Percentiles rank a stretch among this genome's conserved stretches.
Evolutionary conservation across 2,797 vertebrate species (phyloP).

Genomic region (Argentina silus): DNA sequence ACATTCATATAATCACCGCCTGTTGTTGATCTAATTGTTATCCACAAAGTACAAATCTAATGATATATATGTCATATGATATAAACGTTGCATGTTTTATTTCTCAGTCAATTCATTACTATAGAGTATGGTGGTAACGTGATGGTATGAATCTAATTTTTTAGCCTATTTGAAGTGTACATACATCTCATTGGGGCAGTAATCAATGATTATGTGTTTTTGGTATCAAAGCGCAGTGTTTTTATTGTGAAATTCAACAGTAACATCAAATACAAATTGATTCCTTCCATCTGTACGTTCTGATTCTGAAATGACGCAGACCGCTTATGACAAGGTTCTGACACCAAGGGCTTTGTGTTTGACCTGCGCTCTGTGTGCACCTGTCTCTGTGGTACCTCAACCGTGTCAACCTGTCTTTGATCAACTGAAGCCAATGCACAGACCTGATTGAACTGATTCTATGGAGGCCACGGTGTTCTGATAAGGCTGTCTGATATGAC

Average conservation of each 20-base stretch:
- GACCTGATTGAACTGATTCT: not conserved
- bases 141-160: not conserved
- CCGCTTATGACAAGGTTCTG: too few relatives aligned
- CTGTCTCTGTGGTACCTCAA: not conserved
- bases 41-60: conserved; percentile 10
- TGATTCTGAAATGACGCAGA: not conserved
- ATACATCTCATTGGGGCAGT: not conserved
- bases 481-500: too few relatives aligned
- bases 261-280: not conserved
- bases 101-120: not conserved
- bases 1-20: conserved; percentile 17
- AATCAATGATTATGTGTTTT: not conserved
- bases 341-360: not conserved
- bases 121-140: not conserved
- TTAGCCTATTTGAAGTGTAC: not conserved
- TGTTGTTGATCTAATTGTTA: conserved; percentile 35
- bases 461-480: not conserved
- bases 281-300: not conserved
- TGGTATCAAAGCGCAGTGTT: not conserved
- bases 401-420: conserved; percentile 1
- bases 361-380: not conserved
- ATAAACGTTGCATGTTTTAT: not conserved
- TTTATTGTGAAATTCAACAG: not conserved
- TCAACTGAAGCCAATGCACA: not conserved
- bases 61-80: not conserved